Conservation (phyloP, 1,140 invertebrate genomes). For the Drosophila bocqueti region DNA sequence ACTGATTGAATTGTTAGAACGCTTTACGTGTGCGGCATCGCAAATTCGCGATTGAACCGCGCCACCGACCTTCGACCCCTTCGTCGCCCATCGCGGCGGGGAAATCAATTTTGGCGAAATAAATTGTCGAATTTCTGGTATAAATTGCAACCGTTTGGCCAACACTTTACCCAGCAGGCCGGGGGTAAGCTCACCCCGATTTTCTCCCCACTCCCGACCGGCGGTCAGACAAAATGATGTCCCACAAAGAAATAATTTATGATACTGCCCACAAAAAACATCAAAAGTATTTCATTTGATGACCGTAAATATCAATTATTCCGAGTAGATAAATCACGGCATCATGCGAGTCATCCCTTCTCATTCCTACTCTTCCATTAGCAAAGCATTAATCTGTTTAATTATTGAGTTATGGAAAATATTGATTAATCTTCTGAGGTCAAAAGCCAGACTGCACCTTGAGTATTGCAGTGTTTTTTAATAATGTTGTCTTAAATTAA, state of each 20-base stretch:
- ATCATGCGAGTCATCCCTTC: slow-evolving; percentile 48
- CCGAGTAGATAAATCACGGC: slow-evolving; percentile 48
- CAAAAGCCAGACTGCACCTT: not conserved
- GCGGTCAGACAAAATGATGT: slow-evolving; percentile 45
- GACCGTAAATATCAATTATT: slow-evolving; percentile 39
- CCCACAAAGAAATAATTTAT: slow-evolving; percentile 45
- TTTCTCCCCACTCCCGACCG: not conserved
- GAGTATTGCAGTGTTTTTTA: not conserved
- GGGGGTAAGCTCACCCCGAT: not conserved
- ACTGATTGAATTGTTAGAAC: slow-evolving; percentile 82
- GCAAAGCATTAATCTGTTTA: slow-evolving; percentile 49
- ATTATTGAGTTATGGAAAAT: slow-evolving; percentile 42
- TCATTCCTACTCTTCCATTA: slow-evolving; percentile 43
- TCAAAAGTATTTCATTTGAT: slow-evolving; percentile 23
- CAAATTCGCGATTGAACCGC: slow-evolving; percentile 49
- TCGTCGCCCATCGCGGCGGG: slow-evolving; percentile 12
- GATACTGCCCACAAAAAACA: slow-evolving; percentile 18
- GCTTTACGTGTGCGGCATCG: slow-evolving; percentile 76
- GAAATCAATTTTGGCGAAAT: slow-evolving; percentile 77
- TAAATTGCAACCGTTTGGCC: slow-evolving; percentile 69
- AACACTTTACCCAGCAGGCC: slow-evolving; percentile 40
- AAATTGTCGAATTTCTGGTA: slow-evolving; percentile 80
- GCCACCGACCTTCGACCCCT: slow-evolving; percentile 3
- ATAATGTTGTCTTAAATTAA: not conserved
- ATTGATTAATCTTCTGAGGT: slow-evolving; percentile 17